Evolutionary conservation across 2,797 vertebrate genomes (phyloP).

Genomic region (Sebastes iracundus): DNA sequence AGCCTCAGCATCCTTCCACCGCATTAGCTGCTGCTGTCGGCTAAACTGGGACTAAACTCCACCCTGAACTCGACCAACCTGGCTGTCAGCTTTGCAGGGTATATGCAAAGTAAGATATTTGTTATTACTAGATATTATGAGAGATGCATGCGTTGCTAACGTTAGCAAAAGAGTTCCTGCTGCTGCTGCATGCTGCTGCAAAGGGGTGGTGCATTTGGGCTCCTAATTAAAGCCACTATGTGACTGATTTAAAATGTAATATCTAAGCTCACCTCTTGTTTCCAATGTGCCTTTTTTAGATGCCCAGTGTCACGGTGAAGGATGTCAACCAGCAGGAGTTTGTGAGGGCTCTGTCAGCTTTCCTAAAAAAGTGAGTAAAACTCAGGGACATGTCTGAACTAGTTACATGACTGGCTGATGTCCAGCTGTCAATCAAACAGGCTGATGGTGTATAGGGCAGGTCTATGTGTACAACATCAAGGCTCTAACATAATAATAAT

Average conservation of each 20-base stretch:
- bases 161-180: constrained; percentile 10
- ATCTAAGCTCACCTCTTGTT: constrained; percentile 28
- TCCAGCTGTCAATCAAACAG: constrained; percentile 42
- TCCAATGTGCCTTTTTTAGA: constrained; percentile 56
- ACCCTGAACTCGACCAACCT: neutral
- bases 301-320: constrained; percentile 90
- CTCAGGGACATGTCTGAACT: neutral
- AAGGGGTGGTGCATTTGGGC: neutral
- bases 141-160: neutral
- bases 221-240: neutral
- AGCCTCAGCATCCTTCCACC: constrained; percentile 40
- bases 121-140: neutral
- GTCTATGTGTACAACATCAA: neutral
- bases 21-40: constrained; percentile 38
- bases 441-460: neutral
- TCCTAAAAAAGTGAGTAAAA: constrained; percentile 88
- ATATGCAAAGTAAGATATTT: constrained; percentile 13
- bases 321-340: constrained; percentile 95
- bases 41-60: constrained; percentile 22
- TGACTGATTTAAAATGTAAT: neutral
- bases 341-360: constrained; percentile 88
- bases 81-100: neutral
- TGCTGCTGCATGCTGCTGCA: neutral
- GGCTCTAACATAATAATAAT: neutral
- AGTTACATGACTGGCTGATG: neutral